Evolutionary conservation across 2,113 vertebrate genomes (phyloP).

Genomic region (Daubentonia madagascariensis): DNA sequence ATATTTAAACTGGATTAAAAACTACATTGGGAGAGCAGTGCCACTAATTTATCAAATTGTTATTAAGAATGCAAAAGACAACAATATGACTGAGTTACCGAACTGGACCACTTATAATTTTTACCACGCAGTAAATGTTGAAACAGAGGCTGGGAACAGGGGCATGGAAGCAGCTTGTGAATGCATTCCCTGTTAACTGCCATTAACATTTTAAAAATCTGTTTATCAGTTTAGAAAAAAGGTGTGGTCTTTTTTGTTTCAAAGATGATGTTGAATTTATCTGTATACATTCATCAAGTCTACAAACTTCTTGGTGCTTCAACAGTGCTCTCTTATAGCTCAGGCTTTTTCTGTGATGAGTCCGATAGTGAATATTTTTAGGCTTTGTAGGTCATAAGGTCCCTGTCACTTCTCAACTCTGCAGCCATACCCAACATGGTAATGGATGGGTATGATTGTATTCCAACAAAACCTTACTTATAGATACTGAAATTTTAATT

Average conservation of each 20-base stretch:
- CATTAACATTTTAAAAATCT: background rate
- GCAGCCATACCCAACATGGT: background rate
- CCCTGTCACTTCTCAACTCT: background rate
- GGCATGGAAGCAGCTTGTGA: background rate
- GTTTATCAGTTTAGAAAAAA: background rate
- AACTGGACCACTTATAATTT: background rate
- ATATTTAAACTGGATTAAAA: conserved; percentile 41
- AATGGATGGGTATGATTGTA: background rate
- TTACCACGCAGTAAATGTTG: background rate
- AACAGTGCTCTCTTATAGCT: background rate
- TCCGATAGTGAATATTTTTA: background rate
- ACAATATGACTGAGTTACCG: background rate
- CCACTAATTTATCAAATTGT: background rate
- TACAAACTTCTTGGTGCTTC: background rate
- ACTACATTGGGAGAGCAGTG: background rate
- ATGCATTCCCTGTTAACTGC: background rate
- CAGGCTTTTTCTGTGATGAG: background rate
- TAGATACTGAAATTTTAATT: background rate
- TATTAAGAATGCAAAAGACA: background rate
- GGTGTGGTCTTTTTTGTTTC: background rate
- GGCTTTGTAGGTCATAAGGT: background rate
- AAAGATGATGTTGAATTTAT: background rate
- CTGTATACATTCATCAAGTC: background rate
- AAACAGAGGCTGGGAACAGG: background rate
- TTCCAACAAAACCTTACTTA: background rate